phyloP scores from a whole-genome alignment of 2,888 invertebrate genomes.

The Caenorhabditis parvicauda region DNA sequence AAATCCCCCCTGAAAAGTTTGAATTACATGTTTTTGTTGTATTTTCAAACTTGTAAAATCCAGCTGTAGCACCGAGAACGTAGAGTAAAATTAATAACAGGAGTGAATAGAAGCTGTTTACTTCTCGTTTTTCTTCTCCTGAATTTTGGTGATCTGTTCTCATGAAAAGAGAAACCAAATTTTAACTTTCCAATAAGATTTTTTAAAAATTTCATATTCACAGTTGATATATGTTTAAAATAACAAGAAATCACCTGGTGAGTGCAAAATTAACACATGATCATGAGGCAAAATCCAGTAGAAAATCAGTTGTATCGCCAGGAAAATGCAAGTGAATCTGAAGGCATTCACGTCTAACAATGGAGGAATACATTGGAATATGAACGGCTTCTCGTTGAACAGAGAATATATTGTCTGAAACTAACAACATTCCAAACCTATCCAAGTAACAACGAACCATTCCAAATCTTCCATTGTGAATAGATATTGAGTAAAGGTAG shows the following conservation, averaged over 20 bases:
- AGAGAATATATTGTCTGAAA: slow-evolving; percentile 30
- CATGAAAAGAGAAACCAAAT: background rate
- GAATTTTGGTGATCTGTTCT: slow-evolving; percentile 2
- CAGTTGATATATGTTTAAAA: background rate
- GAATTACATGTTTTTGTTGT: background rate
- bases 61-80: slow-evolving; percentile 25
- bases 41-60: slow-evolving; percentile 20
- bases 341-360: slow-evolving; percentile 31
- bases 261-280: slow-evolving; percentile 23
- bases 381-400: slow-evolving; percentile 27
- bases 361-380: slow-evolving; percentile 34
- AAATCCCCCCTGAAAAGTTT: slow-evolving; percentile 20
- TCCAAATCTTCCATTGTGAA: slow-evolving; percentile 26
- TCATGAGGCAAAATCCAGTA: slow-evolving; percentile 38
- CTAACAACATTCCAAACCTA: background rate
- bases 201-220: background rate
- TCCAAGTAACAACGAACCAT: slow-evolving; percentile 10
- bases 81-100: slow-evolving; percentile 30
- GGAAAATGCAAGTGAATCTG: slow-evolving; percentile 24
- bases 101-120: slow-evolving; percentile 39
- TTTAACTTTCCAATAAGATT: background rate
- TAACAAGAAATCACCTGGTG: slow-evolving; percentile 14
- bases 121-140: slow-evolving; percentile 29
- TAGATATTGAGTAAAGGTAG: slow-evolving; percentile 32
- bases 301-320: slow-evolving; percentile 35